phyloP scores from a whole-genome alignment of 1,140 invertebrate genomes.

The Cyphomyrmex costatus region DNA sequence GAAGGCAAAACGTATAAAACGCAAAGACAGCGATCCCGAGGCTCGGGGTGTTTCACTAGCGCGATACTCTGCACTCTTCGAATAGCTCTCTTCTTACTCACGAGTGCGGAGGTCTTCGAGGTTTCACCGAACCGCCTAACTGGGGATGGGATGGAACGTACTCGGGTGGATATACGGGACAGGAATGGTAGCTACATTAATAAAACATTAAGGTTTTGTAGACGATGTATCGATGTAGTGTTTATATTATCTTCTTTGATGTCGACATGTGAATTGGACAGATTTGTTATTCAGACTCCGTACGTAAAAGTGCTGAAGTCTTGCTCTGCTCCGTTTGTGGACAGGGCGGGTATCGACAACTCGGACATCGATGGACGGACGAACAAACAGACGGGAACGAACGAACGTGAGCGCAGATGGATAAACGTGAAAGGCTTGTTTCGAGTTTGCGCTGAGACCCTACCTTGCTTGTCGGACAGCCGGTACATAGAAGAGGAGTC shows the following conservation, averaged over 20 bases:
- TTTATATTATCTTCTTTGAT: conserved; percentile 88
- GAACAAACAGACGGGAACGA: conserved; percentile 76
- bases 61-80: conserved; percentile 65
- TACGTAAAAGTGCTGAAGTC: conserved; percentile 87
- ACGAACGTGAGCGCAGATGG: conserved; percentile 78
- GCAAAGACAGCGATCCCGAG: neutral
- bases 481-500: conserved; percentile 61
- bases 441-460: conserved; percentile 66
- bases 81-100: conserved; percentile 64
- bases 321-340: conserved; percentile 86
- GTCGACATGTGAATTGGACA: conserved; percentile 88
- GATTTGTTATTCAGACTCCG: conserved; percentile 87
- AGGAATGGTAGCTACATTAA: conserved; percentile 84
- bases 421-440: conserved; percentile 73
- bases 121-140: conserved; percentile 32
- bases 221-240: conserved; percentile 87
- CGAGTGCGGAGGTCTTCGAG: conserved; percentile 56
- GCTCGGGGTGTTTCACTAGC: conserved; percentile 69
- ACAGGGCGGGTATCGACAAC: conserved; percentile 75
- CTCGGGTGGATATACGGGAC: conserved; percentile 68
- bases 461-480: conserved; percentile 72
- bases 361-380: conserved; percentile 68
- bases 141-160: conserved; percentile 65
- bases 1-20: conserved; percentile 66
- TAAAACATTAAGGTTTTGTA: conserved; percentile 87